Evolutionary conservation across 2,888 invertebrate species (phyloP).

Genomic region (Eristalis pertinax): DNA sequence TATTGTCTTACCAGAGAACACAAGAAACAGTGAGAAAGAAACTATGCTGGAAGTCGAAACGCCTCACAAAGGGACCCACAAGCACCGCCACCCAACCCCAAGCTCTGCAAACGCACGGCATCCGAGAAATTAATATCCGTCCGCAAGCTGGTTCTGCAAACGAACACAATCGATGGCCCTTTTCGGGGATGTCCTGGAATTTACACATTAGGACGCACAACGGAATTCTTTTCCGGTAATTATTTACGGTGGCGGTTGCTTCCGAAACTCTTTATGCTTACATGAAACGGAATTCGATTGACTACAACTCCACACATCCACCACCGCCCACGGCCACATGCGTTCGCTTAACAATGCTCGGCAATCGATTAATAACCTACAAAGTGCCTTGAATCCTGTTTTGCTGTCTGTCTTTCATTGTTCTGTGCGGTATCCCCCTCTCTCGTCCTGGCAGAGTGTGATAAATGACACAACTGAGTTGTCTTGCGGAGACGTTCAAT

Average conservation of each 20-base stretch:
- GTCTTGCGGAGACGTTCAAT: slow-evolving; percentile 35
- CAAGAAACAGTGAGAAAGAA: slow-evolving; percentile 16
- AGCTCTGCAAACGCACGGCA: neutral
- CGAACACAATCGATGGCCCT: slow-evolving; percentile 29
- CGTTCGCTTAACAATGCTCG: neutral
- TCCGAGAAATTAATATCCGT: slow-evolving; percentile 33
- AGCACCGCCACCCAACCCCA: neutral
- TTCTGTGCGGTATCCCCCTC: neutral
- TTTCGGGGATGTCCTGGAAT: slow-evolving; percentile 46
- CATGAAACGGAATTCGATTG: slow-evolving; percentile 27
- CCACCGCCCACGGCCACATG: neutral
- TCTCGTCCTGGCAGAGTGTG: neutral
- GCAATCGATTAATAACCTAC: slow-evolving; percentile 36
- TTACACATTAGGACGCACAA: slow-evolving; percentile 34
- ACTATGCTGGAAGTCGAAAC: neutral
- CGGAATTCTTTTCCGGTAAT: slow-evolving; percentile 44
- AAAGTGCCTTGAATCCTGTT: slow-evolving; percentile 35
- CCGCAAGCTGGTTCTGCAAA: neutral
- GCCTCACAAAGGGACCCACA: slow-evolving; percentile 30
- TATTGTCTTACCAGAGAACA: slow-evolving; percentile 45
- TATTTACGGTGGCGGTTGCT: slow-evolving; percentile 27
- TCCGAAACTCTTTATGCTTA: slow-evolving; percentile 3
- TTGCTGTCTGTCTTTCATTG: slow-evolving; percentile 18
- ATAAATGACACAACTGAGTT: slow-evolving; percentile 44
- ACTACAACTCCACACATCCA: neutral